Evolutionary conservation across 2,113 vertebrate species (phyloP).

Genomic region (Phrynosoma platyrhinos): DNA sequence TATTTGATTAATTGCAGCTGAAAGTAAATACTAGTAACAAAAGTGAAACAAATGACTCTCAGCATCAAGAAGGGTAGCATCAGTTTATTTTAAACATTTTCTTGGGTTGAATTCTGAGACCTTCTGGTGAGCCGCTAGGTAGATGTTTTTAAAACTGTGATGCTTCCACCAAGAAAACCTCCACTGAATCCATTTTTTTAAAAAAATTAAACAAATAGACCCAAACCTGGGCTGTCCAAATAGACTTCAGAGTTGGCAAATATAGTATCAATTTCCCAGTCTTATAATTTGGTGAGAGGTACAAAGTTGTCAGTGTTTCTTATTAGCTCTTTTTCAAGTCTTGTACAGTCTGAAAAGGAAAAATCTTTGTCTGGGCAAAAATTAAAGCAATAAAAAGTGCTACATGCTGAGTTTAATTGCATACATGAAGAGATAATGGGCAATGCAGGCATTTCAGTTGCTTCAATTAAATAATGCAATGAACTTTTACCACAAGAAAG

Average conservation of each 20-base stretch:
- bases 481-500: not conserved
- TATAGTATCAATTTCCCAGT: not conserved
- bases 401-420: not conserved
- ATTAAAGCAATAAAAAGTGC: not conserved
- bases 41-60: too few species aligned
- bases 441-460: not conserved
- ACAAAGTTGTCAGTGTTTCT: not conserved
- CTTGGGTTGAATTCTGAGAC: too few species aligned
- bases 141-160: not conserved
- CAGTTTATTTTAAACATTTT: too few species aligned
- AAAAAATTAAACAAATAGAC: not conserved
- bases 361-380: not conserved
- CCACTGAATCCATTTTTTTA: not conserved
- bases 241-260: not conserved
- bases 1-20: too few species aligned
- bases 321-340: not conserved
- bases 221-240: not conserved
- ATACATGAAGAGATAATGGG: not conserved
- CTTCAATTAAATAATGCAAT: conserved; percentile 1
- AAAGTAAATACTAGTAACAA: too few species aligned
- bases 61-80: too few species aligned
- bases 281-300: not conserved
- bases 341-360: not conserved
- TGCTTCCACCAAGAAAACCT: not conserved
- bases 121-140: not conserved